Conservation (phyloP, 2,888 invertebrate species). For the Lagria hirta region DNA sequence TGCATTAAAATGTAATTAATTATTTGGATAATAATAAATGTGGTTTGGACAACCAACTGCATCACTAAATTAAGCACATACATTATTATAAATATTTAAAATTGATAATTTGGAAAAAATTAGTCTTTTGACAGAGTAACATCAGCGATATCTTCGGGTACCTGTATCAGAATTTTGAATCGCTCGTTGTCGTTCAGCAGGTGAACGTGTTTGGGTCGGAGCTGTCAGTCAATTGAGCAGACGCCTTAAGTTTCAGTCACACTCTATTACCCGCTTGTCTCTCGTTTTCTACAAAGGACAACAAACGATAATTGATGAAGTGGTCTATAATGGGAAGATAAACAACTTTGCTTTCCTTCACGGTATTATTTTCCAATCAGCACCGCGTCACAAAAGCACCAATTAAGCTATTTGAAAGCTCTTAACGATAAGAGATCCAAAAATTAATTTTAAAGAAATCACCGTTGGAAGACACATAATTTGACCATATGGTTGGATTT, state of each 20-base stretch:
- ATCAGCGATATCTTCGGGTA: constrained; percentile 9
- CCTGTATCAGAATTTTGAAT: constrained; percentile 15
- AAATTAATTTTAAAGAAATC: constrained; percentile 5
- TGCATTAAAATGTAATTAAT: too few species aligned
- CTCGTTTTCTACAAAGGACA: constrained; percentile 23
- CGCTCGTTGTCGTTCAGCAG: constrained; percentile 24
- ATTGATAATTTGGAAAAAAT: too few species aligned
- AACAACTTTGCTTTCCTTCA: constrained; percentile 28
- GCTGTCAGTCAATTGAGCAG: constrained; percentile 24
- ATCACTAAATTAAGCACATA: too few species aligned
- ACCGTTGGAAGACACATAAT: constrained; percentile 4
- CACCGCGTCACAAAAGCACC: constrained; percentile 22
- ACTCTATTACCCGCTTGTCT: constrained; percentile 33
- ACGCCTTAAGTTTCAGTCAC: constrained; percentile 32
- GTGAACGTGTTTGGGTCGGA: constrained; percentile 25
- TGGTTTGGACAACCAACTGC: too few species aligned
- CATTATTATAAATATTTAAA: too few species aligned
- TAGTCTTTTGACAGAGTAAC: too few species aligned
- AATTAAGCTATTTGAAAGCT: constrained; percentile 23
- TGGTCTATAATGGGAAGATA: constrained; percentile 31
- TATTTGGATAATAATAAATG: too few species aligned
- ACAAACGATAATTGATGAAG: constrained; percentile 33
- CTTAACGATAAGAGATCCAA: constrained; percentile 13
- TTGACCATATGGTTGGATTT: constrained; percentile 33
- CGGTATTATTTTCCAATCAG: constrained; percentile 34